Conservation (phyloP, 2,888 invertebrate species). For the Gortyna flavago region DNA sequence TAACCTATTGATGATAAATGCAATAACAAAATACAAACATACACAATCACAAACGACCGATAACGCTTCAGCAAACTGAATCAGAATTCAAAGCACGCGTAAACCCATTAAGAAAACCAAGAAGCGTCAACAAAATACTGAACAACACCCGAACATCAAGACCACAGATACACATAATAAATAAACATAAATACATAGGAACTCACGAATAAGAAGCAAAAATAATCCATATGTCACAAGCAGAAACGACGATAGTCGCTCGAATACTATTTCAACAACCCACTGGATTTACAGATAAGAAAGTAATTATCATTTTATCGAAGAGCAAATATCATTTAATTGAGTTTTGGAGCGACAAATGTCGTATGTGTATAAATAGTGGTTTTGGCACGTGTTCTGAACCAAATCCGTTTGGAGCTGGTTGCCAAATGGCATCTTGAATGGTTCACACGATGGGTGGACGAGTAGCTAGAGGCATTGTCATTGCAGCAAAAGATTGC, state of each 20-base stretch:
- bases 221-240: slow-evolving; percentile 70
- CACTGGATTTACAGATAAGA: slow-evolving; percentile 61
- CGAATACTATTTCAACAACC: slow-evolving; percentile 61
- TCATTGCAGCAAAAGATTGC: slow-evolving; percentile 54
- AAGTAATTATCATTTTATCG: slow-evolving; percentile 61
- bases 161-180: slow-evolving; percentile 49
- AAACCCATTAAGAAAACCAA: slow-evolving; percentile 32
- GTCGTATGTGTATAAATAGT: slow-evolving; percentile 74
- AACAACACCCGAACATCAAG: slow-evolving; percentile 31
- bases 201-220: slow-evolving; percentile 74
- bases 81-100: slow-evolving; percentile 33
- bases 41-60: slow-evolving; percentile 44
- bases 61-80: slow-evolving; percentile 30
- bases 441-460: slow-evolving; percentile 59
- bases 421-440: slow-evolving; percentile 77
- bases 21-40: slow-evolving; percentile 55
- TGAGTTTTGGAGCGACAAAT: slow-evolving; percentile 60
- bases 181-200: slow-evolving; percentile 59
- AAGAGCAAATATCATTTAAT: slow-evolving; percentile 57
- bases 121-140: slow-evolving; percentile 32
- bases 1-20: slow-evolving; percentile 13
- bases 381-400: slow-evolving; percentile 68
- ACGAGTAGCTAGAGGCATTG: slow-evolving; percentile 54
- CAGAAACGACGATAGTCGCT: slow-evolving; percentile 67
- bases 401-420: slow-evolving; percentile 70